Percentiles rank a stretch among this genome's conserved stretches.
These are phyloP conservation scores for Bellardia bayeri DNA, from an alignment of 2,888 invertebrate species.

Conservation along the genomic window DNA sequence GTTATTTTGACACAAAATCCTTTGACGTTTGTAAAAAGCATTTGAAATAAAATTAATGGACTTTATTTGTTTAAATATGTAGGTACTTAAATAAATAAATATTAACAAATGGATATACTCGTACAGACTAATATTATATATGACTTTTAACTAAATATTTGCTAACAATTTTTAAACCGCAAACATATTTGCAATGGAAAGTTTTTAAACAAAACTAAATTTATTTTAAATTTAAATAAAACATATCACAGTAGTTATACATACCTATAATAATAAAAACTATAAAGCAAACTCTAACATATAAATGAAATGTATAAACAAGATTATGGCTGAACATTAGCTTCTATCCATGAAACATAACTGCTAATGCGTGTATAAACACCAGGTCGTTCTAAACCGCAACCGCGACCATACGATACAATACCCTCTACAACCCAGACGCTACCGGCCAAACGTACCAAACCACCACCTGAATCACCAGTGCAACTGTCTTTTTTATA, in stretches of 20 bases:
- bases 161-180: constrained; percentile 9
- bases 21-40: not conserved
- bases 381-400: constrained; percentile 83
- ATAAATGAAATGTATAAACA: not conserved
- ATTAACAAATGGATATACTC: not conserved
- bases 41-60: not conserved
- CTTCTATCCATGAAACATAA: constrained; percentile 73
- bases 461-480: constrained; percentile 90
- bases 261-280: constrained; percentile 1
- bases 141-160: not conserved
- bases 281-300: not conserved
- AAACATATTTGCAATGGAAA: not conserved
- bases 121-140: not conserved
- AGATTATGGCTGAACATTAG: constrained; percentile 64
- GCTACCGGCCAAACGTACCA: constrained; percentile 85
- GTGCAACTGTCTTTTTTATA: constrained; percentile 88
- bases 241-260: constrained; percentile 64
- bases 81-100: not conserved
- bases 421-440: constrained; percentile 86
- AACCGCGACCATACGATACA: constrained; percentile 87
- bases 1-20: not conserved
- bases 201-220: constrained; percentile 2
- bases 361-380: constrained; percentile 73
- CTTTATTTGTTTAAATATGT: constrained; percentile 28
- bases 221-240: constrained; percentile 10